Conservation (phyloP, 2,888 invertebrate genomes). For the Parnassius mnemosyne region DNA sequence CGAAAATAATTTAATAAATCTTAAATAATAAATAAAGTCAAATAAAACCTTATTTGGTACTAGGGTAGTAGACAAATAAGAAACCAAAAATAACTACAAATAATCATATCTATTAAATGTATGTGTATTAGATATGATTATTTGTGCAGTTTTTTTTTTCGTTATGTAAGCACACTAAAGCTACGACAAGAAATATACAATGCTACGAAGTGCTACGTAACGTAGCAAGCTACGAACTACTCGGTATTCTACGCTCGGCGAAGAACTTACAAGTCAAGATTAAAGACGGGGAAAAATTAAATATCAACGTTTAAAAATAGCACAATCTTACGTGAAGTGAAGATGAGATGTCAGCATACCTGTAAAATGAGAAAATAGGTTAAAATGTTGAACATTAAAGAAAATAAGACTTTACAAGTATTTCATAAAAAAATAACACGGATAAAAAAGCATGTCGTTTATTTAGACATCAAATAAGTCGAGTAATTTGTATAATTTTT, state of each 20-base stretch:
- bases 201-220: constrained; percentile 18
- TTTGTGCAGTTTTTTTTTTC: no score
- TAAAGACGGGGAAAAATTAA: constrained; percentile 13
- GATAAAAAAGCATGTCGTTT: no score
- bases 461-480: no score
- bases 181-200: constrained; percentile 13
- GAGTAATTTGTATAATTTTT: no score
- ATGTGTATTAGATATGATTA: no score
- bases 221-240: constrained; percentile 9
- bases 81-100: no score
- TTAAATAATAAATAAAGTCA: no score
- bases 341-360: constrained; percentile 11
- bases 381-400: constrained; percentile 5
- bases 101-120: no score
- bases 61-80: no score
- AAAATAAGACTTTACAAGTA: neutral
- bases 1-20: no score
- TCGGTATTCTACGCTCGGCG: constrained; percentile 8
- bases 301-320: constrained; percentile 7
- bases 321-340: constrained; percentile 18
- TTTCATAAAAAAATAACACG: no score
- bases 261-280: constrained; percentile 11
- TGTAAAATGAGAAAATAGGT: constrained; percentile 15
- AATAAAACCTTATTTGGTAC: no score
- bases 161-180: neutral